Evolutionary conservation across 2,888 invertebrate genomes (phyloP).

Genomic region (Argyresthia goedartella): DNA sequence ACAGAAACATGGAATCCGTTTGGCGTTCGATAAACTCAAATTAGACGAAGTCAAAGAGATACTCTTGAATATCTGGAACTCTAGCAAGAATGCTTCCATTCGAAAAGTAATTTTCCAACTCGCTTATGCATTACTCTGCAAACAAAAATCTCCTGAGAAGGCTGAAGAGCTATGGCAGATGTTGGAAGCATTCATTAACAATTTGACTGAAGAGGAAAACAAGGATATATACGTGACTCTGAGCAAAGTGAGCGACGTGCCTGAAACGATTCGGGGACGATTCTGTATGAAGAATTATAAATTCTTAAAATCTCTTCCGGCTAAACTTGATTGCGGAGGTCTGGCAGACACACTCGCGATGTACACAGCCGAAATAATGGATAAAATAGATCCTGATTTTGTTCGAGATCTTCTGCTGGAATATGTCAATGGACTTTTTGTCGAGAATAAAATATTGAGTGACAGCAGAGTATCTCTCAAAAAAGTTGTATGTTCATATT

Average conservation of each 20-base stretch:
- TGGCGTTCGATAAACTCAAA: slow-evolving; percentile 31
- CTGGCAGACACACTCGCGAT: slow-evolving; percentile 15
- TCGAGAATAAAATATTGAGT: slow-evolving; percentile 15
- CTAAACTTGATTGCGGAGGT: slow-evolving; percentile 16
- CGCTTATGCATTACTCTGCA: slow-evolving; percentile 29
- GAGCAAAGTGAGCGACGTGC: slow-evolving; percentile 22
- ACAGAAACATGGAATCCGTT: slow-evolving; percentile 44
- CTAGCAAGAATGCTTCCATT: slow-evolving; percentile 37
- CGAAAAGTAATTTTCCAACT: slow-evolving; percentile 36
- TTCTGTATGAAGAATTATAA: slow-evolving; percentile 34
- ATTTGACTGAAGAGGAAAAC: slow-evolving; percentile 36
- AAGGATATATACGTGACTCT: slow-evolving; percentile 32
- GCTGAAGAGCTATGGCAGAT: slow-evolving; percentile 28
- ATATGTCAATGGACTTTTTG: slow-evolving; percentile 17
- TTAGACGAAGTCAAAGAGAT: slow-evolving; percentile 24
- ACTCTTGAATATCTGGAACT: slow-evolving; percentile 32
- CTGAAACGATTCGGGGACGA: slow-evolving; percentile 23
- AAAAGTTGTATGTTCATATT: slow-evolving; percentile 26
- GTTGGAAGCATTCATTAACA: slow-evolving; percentile 34
- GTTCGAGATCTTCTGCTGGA: slow-evolving; percentile 27
- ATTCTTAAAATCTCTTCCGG: slow-evolving; percentile 26
- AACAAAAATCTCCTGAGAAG: slow-evolving; percentile 26
- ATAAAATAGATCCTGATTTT: slow-evolving; percentile 27
- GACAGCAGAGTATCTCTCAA: slow-evolving; percentile 6
- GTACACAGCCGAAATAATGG: slow-evolving; percentile 27